These are phyloP conservation scores for Leptura quadrifasciata DNA, from an alignment of 2,888 invertebrate species.

Conservation along the genomic window DNA sequence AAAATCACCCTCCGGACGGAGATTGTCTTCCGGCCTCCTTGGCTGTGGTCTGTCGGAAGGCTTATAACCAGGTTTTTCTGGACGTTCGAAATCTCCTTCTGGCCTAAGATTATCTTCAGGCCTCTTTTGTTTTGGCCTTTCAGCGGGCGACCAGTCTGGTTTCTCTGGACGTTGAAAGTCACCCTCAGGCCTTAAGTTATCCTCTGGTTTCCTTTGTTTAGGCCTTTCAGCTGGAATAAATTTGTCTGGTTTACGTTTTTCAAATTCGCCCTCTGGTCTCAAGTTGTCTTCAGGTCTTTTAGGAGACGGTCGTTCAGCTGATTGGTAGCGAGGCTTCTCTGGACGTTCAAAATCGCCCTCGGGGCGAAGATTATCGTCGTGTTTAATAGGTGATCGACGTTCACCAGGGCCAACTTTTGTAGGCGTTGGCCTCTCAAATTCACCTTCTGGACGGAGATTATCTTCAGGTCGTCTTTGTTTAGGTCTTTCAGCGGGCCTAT, in stretches of 20 bases:
- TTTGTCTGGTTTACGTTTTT: conserved; percentile 68
- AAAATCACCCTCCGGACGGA: conserved; percentile 75
- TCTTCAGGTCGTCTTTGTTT: conserved; percentile 73
- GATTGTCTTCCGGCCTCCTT: conserved; percentile 73
- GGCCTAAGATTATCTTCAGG: conserved; percentile 76
- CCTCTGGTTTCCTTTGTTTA: conserved; percentile 71
- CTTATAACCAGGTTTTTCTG: conserved; percentile 68
- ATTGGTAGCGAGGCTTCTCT: conserved; percentile 68
- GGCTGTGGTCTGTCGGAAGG: conserved; percentile 71
- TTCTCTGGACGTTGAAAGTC: conserved; percentile 65
- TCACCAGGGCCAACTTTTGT: conserved; percentile 71
- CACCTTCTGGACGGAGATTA: conserved; percentile 75
- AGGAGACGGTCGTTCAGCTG: conserved; percentile 67
- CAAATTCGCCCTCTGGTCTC: conserved; percentile 70
- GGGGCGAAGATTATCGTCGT: conserved; percentile 57
- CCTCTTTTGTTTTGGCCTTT: conserved; percentile 71
- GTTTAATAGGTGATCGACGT: conserved; percentile 72
- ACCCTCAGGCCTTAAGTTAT: conserved; percentile 76
- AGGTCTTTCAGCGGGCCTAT: conserved; percentile 72
- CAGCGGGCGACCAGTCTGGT: conserved; percentile 70
- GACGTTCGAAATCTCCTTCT: conserved; percentile 76
- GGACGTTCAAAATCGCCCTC: conserved; percentile 77
- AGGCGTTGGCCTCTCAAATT: conserved; percentile 76
- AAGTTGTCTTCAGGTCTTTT: neutral
- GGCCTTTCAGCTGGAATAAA: conserved; percentile 72